Percentiles rank a stretch among this genome's conserved stretches.
Evolutionary conservation across 2,888 invertebrate species (phyloP).

Genomic region (Leuctra nigra): DNA sequence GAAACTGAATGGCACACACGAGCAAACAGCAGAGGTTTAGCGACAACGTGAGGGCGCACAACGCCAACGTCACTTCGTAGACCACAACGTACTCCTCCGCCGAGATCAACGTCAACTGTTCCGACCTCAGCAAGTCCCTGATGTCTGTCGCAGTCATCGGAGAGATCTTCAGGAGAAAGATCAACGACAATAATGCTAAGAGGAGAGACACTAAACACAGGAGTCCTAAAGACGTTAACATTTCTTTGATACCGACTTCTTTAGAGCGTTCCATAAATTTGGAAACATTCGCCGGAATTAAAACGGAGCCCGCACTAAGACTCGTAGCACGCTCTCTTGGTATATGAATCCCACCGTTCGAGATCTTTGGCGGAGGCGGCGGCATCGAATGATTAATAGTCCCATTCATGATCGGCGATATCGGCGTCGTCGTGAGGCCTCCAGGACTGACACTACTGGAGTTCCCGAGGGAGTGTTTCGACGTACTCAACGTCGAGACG

Average conservation of each 20-base stretch:
- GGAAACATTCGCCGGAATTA: constrained; percentile 27
- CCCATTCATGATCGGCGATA: constrained; percentile 42
- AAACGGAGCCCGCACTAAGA: constrained; percentile 22
- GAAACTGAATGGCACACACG: constrained; percentile 90
- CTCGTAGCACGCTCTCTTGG: constrained; percentile 39
- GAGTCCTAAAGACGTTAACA: constrained; percentile 76
- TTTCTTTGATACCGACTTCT: constrained; percentile 63
- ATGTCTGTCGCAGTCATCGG: constrained; percentile 50
- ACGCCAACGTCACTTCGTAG: constrained; percentile 84
- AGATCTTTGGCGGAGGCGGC: constrained; percentile 35
- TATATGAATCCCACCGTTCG: constrained; percentile 53
- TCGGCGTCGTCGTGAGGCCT: constrained; percentile 40
- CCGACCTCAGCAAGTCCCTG: constrained; percentile 47
- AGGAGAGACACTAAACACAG: constrained; percentile 80
- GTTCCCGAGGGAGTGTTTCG: constrained; percentile 56
- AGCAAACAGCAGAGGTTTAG: constrained; percentile 85
- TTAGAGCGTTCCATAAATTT: constrained; percentile 37
- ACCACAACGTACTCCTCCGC: constrained; percentile 81
- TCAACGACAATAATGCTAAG: constrained; percentile 72
- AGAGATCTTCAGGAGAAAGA: constrained; percentile 80
- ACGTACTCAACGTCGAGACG: constrained; percentile 51
- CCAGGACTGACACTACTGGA: constrained; percentile 51
- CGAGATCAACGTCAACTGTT: constrained; percentile 51
- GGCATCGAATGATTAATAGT: constrained; percentile 39
- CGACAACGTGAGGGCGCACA: constrained; percentile 82